Evolutionary conservation across 2,797 vertebrate species (phyloP).

Genomic region (Pangasius djambal): DNA sequence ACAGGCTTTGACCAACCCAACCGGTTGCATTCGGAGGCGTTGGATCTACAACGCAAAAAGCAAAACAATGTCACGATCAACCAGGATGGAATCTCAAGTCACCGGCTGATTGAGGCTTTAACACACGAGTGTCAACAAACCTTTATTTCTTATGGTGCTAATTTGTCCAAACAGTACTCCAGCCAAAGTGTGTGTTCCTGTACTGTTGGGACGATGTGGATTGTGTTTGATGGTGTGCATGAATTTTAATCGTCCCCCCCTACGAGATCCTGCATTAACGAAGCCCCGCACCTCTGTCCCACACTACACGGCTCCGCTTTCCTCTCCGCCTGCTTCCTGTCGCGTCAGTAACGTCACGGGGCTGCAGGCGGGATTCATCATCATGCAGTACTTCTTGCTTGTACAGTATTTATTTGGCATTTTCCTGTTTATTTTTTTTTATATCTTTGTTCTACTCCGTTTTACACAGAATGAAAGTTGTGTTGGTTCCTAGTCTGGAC

Average conservation of each 20-base stretch:
- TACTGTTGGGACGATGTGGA: neutral
- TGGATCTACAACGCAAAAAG: neutral
- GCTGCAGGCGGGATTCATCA: slow-evolving; percentile 40
- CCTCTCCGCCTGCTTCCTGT: slow-evolving; percentile 11
- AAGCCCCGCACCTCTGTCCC: slow-evolving; percentile 5
- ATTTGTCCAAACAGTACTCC: slow-evolving; percentile 21
- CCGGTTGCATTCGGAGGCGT: neutral
- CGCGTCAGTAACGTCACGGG: slow-evolving; percentile 13
- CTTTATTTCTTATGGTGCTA: slow-evolving; percentile 44
- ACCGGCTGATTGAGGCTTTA: neutral
- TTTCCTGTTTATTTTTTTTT: slow-evolving; percentile 36
- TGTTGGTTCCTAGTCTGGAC: slow-evolving; percentile 22
- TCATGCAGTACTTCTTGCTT: slow-evolving; percentile 40
- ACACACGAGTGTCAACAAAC: neutral
- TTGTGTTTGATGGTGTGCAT: slow-evolving; percentile 3
- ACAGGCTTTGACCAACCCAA: neutral
- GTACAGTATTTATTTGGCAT: slow-evolving; percentile 58
- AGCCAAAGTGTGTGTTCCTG: slow-evolving; percentile 30
- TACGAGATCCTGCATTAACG: neutral
- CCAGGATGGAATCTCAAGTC: neutral
- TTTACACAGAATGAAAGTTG: slow-evolving; percentile 35
- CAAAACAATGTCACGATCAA: neutral
- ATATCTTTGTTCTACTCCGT: slow-evolving; percentile 23
- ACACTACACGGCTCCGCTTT: slow-evolving; percentile 35
- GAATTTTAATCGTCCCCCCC: neutral